phyloP scores from a whole-genome alignment of 2,888 invertebrate species.

The Andricus curvator region DNA sequence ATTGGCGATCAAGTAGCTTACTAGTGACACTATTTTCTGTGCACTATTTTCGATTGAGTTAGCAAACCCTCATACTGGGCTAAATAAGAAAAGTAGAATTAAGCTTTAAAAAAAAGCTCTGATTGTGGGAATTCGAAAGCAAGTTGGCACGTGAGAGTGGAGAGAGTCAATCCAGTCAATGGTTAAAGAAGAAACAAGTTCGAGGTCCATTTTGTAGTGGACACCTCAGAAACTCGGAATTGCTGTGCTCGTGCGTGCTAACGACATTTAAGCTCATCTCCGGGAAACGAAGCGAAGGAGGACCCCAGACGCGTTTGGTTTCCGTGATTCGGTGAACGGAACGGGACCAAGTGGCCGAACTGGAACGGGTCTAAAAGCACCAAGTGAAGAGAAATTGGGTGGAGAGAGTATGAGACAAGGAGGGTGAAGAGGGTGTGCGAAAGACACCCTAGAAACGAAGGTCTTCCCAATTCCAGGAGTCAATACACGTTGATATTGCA shows the following conservation, averaged over 20 bases:
- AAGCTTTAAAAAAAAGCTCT: not conserved
- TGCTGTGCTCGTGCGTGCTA: conserved; percentile 11
- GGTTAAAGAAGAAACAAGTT: conserved; percentile 8
- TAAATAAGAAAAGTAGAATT: too few relatives aligned
- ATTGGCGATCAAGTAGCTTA: too few relatives aligned
- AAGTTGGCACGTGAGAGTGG: not conserved
- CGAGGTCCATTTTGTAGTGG: not conserved
- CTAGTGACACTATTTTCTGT: too few relatives aligned
- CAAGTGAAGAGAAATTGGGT: conserved; percentile 42
- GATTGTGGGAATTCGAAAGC: not conserved
- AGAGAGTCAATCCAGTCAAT: not conserved
- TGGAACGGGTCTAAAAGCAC: conserved; percentile 31
- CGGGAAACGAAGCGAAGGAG: conserved; percentile 28
- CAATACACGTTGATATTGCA: conserved; percentile 72
- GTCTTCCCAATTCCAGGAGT: conserved; percentile 71
- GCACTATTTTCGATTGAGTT: too few relatives aligned
- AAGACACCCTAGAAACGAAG: conserved; percentile 52
- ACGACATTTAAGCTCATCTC: conserved; percentile 26
- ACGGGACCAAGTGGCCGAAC: conserved; percentile 15
- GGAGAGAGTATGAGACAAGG: conserved; percentile 27
- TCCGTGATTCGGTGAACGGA: conserved; percentile 36
- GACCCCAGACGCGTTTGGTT: conserved; percentile 28
- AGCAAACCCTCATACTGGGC: too few relatives aligned
- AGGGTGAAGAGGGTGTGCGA: not conserved
- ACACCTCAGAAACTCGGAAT: not conserved